Evolutionary conservation across 2,888 invertebrate genomes (phyloP), one percentile per base, ranked within the genome.

Genomic region (Tigriopus californicus): DNA sequence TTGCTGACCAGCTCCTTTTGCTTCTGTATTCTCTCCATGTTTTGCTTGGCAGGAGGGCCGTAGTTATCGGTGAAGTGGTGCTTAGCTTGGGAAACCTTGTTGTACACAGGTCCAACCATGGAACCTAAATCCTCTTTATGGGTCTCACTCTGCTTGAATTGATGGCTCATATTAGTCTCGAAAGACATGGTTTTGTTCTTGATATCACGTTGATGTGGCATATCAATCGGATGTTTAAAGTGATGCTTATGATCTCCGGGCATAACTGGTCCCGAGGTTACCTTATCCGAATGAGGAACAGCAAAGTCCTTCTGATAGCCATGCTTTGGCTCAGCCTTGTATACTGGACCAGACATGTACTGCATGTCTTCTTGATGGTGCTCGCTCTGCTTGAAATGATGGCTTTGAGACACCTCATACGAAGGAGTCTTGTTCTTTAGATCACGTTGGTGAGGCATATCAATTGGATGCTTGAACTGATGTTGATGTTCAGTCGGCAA

Each of bases 31-130:
- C 18, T 48, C 8, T 41, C 24, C 15, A 41, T 57, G 44, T 49
- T 53, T 33, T 33, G 33, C 8, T 33, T 33, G 33, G 33, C 42
- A 4, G 56, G 56, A 41, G 56, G 42, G 3, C 15, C 41, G 20
- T 56, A 56, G 3, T 24, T 24, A 42, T 56, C 56, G 18, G 56
- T 22, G 24, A 56, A 56, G 18, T 56, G 41, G 41, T 56, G 56
- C 18, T 56, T 56, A 3, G 41, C 18, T 22, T 41, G 18, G 6
- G 49, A 20, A 49, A 33, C 33, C 33, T 33, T 33, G 33, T 33
- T 57, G 24, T 59, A 59, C n/a, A 59, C 52, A 8, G 59, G 59
- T 13, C 59, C 59, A 24, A 49, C 49, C 52, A 59, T 18, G 10
- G 33, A n/a, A 15, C 33, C 51, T 20, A 59, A 20, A 53, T 59